Base-by-base conservation (phyloP, 2,113 vertebrate species). In the Halcyon malimbica region DNA sequence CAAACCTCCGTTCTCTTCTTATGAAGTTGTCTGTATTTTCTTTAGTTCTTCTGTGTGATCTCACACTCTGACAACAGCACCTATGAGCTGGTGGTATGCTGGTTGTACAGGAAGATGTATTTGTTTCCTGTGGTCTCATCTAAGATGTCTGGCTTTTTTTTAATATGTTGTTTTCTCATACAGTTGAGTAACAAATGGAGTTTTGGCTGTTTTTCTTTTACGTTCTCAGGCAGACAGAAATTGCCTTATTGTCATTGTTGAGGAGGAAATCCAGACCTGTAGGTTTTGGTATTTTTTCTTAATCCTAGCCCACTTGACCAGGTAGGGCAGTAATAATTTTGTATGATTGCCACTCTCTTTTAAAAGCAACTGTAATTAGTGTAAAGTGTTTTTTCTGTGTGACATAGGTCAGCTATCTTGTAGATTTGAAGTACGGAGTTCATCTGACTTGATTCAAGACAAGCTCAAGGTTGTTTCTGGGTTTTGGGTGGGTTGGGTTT, bases 21-120 rank as follows among this genome's bases (percentile, higher is more conserved):
- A 24, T 0, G 6, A 33, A 83, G 18, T 25, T 80, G 13, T 2
- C 20, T 2, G 0, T 50, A 3, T 82, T 46, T 82, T 74, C 20
- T 53, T 59, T 16, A 62, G 18, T 7, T 50, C 4, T 54, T 74
- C 35, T 78, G 5, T 62, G 41, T 70, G 20, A 39, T n/a, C 29
- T 74, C 6, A 11, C 15, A 6, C 60, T 59, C 48, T 81, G 50
- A 50, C 28, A 71, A 0, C 0, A 5, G 6, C 39, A 29, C 16
- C 25, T 60, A 1, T 0, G 0, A 17, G 60, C 37, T 64, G 23
- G 12, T 67, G 35, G 21, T 54, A 29, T 48, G 28, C 13, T 50
- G 9, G 4, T 35, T 62, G 9, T 21, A 39, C 8, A n/a, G 60
- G 16, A 48, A 29, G 24, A 41, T 16, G 3, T 2, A 10, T 53